These are phyloP conservation scores for Acleris emargana DNA, from an alignment of 2,888 invertebrate genomes.

Conservation along the genomic window DNA sequence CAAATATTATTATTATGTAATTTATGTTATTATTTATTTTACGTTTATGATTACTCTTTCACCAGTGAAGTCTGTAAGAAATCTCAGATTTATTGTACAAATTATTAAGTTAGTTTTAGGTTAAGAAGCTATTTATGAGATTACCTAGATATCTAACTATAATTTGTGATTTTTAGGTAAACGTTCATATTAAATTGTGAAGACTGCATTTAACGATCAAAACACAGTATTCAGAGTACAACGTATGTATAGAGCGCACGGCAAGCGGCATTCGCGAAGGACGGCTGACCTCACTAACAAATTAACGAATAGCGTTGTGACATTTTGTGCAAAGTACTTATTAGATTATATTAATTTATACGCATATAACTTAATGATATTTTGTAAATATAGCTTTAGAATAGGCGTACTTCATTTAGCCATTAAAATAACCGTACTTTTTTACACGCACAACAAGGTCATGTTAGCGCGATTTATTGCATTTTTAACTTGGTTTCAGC, in stretches of 20 bases:
- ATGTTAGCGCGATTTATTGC: too few species aligned
- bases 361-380: slow-evolving; percentile 70
- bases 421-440: slow-evolving; percentile 3
- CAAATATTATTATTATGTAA: slow-evolving; percentile 68
- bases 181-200: slow-evolving; percentile 59
- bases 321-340: slow-evolving; percentile 83
- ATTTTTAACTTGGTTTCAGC: too few species aligned
- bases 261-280: slow-evolving; percentile 17
- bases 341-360: slow-evolving; percentile 83
- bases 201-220: slow-evolving; percentile 79
- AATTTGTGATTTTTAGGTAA: slow-evolving; percentile 78
- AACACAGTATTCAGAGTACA: slow-evolving; percentile 61
- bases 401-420: slow-evolving; percentile 28
- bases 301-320: slow-evolving; percentile 68
- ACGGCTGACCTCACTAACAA: slow-evolving; percentile 64
- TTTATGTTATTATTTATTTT: slow-evolving; percentile 80
- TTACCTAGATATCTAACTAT: slow-evolving; percentile 76
- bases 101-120: slow-evolving; percentile 74
- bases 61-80: slow-evolving; percentile 63
- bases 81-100: slow-evolving; percentile 79
- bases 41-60: slow-evolving; percentile 72
- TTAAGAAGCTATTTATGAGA: slow-evolving; percentile 81
- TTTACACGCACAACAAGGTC: too few species aligned
- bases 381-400: slow-evolving; percentile 75
- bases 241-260: slow-evolving; percentile 38